Base-by-base conservation (phyloP, 2,888 invertebrate species). In the Xylocampa areola region DNA sequence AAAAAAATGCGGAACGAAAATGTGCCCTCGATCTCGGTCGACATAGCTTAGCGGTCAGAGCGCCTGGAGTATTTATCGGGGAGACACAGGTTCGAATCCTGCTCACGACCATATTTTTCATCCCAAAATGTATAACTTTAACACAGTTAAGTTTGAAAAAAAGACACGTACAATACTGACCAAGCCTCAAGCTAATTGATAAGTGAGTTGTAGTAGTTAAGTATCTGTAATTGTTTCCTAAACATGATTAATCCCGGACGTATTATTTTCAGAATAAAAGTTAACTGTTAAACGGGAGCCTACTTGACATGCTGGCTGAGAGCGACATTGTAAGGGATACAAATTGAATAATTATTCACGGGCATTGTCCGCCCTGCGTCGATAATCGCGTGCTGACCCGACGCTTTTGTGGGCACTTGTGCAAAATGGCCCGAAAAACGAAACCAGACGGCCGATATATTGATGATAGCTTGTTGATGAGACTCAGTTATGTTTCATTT, bases 271-370 rank as follows among this genome's bases (percentile, higher is more conserved):
- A 23, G 35, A 45, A 50, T 36, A 45, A 36, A 47, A 41, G 40
- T 45, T 14, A 37, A 32, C 36, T 49, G 44, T 59, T 35, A 40
- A 68, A 64, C 51, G 61, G 59, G 53, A 45, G 48, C 51, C 53
- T 71, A 68, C 64, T 75, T 73, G 45, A 68, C 58, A 73, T 74
- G 60, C 60, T 23, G 35, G 52, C 27, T 43, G 52, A 59, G 52
- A 48, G 49, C 53, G 47, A 45, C 63, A 36, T 47, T 74, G 58
- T 53, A 59, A 81, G 82, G 82, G 87, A 84, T 82, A 90, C 89
- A 88, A 91, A 89, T 90, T 90, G 89, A 88, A 89, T 89, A 89
- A 90, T 91, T 91, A 90, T 86, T 82, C 81, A 73, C 67, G 69
- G 75, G 78, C 77, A 86, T 88, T 88, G 85, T 86, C 79, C 81